Conservation (phyloP, 2,888 invertebrate genomes). For the Coecobrya sp. region DNA sequence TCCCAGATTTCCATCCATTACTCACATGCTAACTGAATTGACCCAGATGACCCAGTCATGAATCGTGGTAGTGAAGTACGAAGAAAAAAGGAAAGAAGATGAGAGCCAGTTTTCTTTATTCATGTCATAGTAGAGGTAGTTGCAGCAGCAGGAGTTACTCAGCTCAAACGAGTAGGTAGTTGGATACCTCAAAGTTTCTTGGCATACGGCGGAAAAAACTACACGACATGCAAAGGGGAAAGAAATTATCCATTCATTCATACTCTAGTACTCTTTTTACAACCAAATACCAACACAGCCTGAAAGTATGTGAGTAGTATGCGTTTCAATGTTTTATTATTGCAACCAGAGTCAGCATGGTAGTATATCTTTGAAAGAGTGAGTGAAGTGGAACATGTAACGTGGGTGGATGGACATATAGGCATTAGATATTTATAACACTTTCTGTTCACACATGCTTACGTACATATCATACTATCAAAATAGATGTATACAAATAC, state of each 20-base stretch:
- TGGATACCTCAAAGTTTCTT: slow-evolving; percentile 62
- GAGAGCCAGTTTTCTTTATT: slow-evolving; percentile 32
- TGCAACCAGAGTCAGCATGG: background rate
- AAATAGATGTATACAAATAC: too few species aligned
- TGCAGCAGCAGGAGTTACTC: background rate
- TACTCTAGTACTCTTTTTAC: slow-evolving; percentile 37
- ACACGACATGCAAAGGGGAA: slow-evolving; percentile 48
- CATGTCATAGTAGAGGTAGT: slow-evolving; percentile 40
- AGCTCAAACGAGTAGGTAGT: slow-evolving; percentile 27
- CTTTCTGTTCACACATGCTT: background rate
- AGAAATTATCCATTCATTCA: slow-evolving; percentile 67
- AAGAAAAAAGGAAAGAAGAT: background rate
- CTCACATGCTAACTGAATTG: slow-evolving; percentile 74
- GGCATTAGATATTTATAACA: background rate
- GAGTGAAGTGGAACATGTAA: slow-evolving; percentile 40
- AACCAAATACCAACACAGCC: slow-evolving; percentile 8
- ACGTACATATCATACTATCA: too few species aligned
- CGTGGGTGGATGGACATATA: background rate
- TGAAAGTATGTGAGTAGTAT: slow-evolving; percentile 25
- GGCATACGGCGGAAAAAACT: slow-evolving; percentile 48
- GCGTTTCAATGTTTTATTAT: slow-evolving; percentile 23
- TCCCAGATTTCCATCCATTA: slow-evolving; percentile 60
- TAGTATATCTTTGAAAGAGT: background rate
- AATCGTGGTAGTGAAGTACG: slow-evolving; percentile 47
- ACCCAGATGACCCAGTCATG: slow-evolving; percentile 72